A percentile compares a stretch with the other conserved stretches of the same genome.
Evolutionary conservation across 2,888 invertebrate genomes (phyloP).

Genomic region (Parnassius apollo): DNA sequence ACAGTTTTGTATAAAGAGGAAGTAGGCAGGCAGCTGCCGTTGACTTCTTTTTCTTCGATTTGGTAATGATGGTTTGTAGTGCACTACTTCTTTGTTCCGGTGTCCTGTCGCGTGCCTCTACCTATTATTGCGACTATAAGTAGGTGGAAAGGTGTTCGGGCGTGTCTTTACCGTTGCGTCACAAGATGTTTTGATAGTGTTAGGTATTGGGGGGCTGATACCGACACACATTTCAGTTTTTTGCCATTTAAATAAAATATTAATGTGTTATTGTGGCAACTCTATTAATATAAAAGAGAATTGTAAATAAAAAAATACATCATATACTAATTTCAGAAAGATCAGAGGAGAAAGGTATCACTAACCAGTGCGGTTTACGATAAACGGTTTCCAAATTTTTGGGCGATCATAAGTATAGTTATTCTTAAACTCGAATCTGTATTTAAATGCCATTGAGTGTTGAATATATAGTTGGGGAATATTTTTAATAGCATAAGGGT

Average conservation of each 20-base stretch:
- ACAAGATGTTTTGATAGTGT: slow-evolving; percentile 68
- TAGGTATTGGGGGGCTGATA: slow-evolving; percentile 29
- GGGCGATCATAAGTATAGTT: too few relatives aligned
- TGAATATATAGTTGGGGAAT: too few relatives aligned
- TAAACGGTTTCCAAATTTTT: too few relatives aligned
- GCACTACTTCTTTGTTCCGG: slow-evolving; percentile 67
- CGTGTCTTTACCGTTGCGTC: slow-evolving; percentile 62
- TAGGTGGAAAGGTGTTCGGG: slow-evolving; percentile 76
- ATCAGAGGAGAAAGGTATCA: too few relatives aligned
- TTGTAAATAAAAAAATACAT: too few relatives aligned
- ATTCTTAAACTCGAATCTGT: too few relatives aligned
- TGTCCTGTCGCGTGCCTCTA: slow-evolving; percentile 74
- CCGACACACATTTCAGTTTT: slow-evolving; percentile 31
- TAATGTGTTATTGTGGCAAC: too few relatives aligned
- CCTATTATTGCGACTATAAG: slow-evolving; percentile 59
- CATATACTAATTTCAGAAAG: too few relatives aligned
- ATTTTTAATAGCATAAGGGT: not conserved
- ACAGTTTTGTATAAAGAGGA: slow-evolving; percentile 72
- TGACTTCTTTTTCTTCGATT: slow-evolving; percentile 67
- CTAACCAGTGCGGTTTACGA: too few relatives aligned
- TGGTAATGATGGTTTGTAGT: slow-evolving; percentile 77
- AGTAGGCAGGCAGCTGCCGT: slow-evolving; percentile 76
- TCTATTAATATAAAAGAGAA: too few relatives aligned
- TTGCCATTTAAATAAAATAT: too few relatives aligned
- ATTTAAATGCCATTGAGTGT: too few relatives aligned